These are phyloP conservation scores for Erpobdella octoculata DNA, from an alignment of 2,888 invertebrate species.

Conservation along the genomic window DNA sequence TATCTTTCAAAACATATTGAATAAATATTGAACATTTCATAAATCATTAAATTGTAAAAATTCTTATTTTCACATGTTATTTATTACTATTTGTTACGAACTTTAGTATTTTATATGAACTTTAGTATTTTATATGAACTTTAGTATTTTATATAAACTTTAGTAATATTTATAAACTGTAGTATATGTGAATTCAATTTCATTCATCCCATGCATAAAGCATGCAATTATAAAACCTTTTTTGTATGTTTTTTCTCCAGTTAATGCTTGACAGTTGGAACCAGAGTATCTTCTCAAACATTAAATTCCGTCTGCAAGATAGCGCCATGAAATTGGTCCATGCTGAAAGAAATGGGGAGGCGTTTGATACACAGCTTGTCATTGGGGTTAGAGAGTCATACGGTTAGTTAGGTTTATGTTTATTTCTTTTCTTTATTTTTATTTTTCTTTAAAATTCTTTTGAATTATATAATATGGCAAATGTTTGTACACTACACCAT, in stretches of 20 bases:
- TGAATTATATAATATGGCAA: too few relatives aligned
- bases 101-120: neutral
- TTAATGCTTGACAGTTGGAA: constrained; percentile 98
- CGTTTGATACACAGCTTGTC: constrained; percentile 91
- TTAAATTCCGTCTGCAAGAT: constrained; percentile 67
- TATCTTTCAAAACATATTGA: neutral
- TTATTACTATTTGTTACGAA: too few relatives aligned
- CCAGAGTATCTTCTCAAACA: constrained; percentile 87
- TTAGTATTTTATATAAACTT: neutral
- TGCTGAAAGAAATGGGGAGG: constrained; percentile 91
- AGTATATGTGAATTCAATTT: constrained; percentile 16
- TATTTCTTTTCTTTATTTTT: neutral
- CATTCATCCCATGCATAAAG: neutral
- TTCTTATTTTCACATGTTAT: too few relatives aligned
- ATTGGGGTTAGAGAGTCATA: constrained; percentile 96
- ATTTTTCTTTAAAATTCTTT: too few relatives aligned
- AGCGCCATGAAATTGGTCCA: constrained; percentile 96
- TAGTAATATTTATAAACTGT: neutral
- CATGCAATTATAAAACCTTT: neutral
- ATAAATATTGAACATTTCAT: too few relatives aligned
- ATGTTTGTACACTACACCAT: too few relatives aligned
- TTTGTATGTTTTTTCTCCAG: constrained; percentile 52
- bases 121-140: neutral
- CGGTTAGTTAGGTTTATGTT: constrained; percentile 57
- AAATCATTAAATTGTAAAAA: too few relatives aligned